Evolutionary conservation across 2,113 vertebrate species (phyloP), one percentile per base, ranked within the genome.

Genomic region (Otis tarda): DNA sequence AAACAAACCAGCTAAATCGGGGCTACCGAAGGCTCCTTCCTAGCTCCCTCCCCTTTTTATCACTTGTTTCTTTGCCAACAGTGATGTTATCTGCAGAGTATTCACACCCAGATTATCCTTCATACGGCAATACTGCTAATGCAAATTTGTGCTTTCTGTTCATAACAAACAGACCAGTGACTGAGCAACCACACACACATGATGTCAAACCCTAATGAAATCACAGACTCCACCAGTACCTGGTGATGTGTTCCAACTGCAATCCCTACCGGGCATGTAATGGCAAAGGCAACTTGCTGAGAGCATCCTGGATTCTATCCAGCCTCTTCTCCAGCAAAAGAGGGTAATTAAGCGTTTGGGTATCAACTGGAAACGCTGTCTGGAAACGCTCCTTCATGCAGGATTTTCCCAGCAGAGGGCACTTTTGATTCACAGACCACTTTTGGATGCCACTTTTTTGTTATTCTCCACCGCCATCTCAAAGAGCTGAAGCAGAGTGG

Each of bases 391-490:
- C 79, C 87, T 81, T 64, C 77, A 53, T 89, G 87, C 94, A 55
- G 49, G 65, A 4, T 52, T 76, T 75, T 87, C 91, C 97, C 97
- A 97, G 97, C 96, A 98, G 97, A 98, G 97, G 97, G 97, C 97
- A 95, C 87, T 94, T 95, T 41, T 74, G 97, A 94, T 93, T 96
- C 97, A 92, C 84, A 84, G 67, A 97, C 88, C 67, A 74, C 70
- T 78, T 78, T 53, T 21, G 1, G 75, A 56, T 57, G 52, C 49
- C 23, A 83, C 60, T 93, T 59, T 93, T 59, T 78, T 90, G 50
- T 83, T 77, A 65, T 33, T 68, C 43, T 25, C 68, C 69, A n/a
- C n/a, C 7, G 7, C 79, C 52, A 57, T 28, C 82, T 90, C 55
- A 4, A 73, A 89, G 74, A 94, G 87, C 88, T 83, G 74, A 89